Evolutionary conservation across 64 coral and sea anemone genomes (phyloP).

Genomic region (Orbicella faveolata): DNA sequence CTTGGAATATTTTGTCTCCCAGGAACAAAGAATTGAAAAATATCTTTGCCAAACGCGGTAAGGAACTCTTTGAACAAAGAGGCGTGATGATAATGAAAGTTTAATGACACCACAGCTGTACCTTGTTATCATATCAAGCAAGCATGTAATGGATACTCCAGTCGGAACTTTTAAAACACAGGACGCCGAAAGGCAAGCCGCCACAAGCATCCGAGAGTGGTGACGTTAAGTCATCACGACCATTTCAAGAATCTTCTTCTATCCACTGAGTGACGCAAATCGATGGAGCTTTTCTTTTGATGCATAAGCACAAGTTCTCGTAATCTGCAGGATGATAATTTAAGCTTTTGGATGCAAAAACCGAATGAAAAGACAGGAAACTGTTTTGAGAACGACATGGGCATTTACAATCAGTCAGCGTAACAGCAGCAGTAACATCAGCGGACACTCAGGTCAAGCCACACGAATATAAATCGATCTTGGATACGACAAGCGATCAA

Average conservation of each 20-base stretch:
- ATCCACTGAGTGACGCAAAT: neutral
- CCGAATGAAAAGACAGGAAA: neutral
- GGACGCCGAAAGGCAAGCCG: slow-evolving; percentile 32
- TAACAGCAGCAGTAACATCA: neutral
- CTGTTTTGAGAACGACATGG: neutral
- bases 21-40: slow-evolving; percentile 8
- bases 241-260: neutral
- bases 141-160: slow-evolving; percentile 25
- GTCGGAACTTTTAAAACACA: slow-evolving; percentile 14
- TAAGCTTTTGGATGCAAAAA: slow-evolving; percentile 1
- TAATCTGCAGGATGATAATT: neutral
- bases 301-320: neutral
- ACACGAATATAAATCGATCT: slow-evolving; percentile 5
- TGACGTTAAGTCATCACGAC: neutral
- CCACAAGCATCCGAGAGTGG: neutral
- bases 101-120: slow-evolving; percentile 30
- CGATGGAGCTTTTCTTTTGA: neutral
- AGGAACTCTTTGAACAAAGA: slow-evolving; percentile 5
- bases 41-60: neutral
- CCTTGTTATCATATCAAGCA: slow-evolving; percentile 38
- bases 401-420: neutral
- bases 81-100: slow-evolving; percentile 40
- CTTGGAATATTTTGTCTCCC: neutral
- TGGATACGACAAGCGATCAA: neutral
- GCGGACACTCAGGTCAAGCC: neutral